Evolutionary conservation across 2,113 vertebrate genomes (phyloP).

Genomic region (Noturus placidus): DNA sequence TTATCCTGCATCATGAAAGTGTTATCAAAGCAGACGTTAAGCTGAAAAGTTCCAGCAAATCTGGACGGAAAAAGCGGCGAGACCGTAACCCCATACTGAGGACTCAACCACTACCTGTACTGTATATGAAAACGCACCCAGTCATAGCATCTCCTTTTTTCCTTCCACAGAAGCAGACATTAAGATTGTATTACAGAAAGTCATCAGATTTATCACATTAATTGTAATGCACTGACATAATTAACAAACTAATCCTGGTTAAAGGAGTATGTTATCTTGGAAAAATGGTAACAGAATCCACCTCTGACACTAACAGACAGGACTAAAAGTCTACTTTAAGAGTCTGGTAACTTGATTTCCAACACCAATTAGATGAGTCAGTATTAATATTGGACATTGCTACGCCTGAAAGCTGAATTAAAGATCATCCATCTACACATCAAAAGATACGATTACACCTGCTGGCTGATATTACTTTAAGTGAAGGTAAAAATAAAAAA

Average conservation of each 20-base stretch:
- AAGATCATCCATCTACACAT: not conserved
- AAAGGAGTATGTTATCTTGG: not conserved
- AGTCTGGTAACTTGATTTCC: constrained; percentile 21
- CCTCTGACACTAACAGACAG: constrained; percentile 13
- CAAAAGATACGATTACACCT: constrained; percentile 38
- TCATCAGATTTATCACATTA: constrained; percentile 9
- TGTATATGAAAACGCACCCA: not conserved
- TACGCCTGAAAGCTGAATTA: constrained; percentile 20
- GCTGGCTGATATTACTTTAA: constrained; percentile 15
- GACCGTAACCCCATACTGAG: not conserved
- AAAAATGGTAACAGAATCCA: constrained; percentile 28
- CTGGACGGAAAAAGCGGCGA: constrained; percentile 10
- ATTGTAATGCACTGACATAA: constrained; percentile 27
- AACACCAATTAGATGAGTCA: constrained; percentile 30
- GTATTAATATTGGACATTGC: constrained; percentile 39
- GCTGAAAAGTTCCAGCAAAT: not conserved
- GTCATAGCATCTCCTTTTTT: constrained; percentile 10
- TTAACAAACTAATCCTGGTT: constrained; percentile 28
- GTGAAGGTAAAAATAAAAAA: not conserved
- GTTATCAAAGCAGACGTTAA: not conserved
- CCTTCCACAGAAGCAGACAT: not conserved
- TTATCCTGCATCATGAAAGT: not conserved
- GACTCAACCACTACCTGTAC: constrained; percentile 2
- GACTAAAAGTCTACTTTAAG: constrained; percentile 20
- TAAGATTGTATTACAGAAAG: constrained; percentile 22